Base-by-base conservation (phyloP, 2,888 invertebrate genomes). In the Oscheius sp. region DNA sequence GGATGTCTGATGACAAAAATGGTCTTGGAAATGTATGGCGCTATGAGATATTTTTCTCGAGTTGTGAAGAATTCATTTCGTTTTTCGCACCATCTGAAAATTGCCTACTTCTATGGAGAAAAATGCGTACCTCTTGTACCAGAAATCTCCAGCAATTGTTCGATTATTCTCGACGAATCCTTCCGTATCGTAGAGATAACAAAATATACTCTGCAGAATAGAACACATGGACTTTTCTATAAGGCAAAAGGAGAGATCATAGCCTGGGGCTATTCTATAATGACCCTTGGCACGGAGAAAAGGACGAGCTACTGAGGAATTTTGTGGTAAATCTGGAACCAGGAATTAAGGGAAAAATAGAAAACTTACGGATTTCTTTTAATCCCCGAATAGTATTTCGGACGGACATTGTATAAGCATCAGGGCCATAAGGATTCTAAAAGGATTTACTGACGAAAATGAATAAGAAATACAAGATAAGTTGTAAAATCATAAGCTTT, bases 151-250 rank as follows among this genome's bases (percentile, higher is more conserved):
- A 13, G 29, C n/a, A 25, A 66, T 23, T n/a, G 49, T 66, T 12
- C 49, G 25, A 27, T 66, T 66, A 27, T 64, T 46, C 27, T 64
- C 23, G 18, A 66, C 66, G 23, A 46, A 66, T 25, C 66, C 66
- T n/a, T 49, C 52, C 29, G 66, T 35, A 52, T 66, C 66, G 27
- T 66, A 66, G 1, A 66, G 52, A 49, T 66, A 66, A 18, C 66
- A 66, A n/a, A 66, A 66, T 1, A 66, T 27, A 2, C 52, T 52
- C 21, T 66, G 66, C n/a, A 29, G 12, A 7, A 66, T 52, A 1
- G 66, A 29, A n/a, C 66, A 66, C 66, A 66, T 66, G n/a, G 52
- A 21, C 25, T 66, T 66, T n/a, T 66, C 49, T n/a, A 52, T 27
- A 2, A 52, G 9, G 16, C 52, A 66, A 16, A 35, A 1, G 3